Percentiles rank a stretch among this genome's conserved stretches.
Conservation (phyloP, 2,888 invertebrate species). For the Lasioglossum calceatum region DNA sequence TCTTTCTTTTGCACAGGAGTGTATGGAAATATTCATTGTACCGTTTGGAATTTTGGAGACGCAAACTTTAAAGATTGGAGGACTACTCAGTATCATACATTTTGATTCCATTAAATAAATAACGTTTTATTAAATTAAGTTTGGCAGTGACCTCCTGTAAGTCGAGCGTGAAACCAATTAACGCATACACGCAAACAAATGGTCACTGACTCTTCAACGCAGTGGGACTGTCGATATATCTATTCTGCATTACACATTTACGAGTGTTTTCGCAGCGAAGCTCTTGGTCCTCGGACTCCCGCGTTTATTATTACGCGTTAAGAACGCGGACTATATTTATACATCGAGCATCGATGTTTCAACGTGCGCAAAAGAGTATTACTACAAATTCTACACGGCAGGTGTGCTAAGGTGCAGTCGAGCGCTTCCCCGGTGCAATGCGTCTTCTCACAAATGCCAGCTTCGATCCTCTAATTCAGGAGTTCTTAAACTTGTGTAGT, state of each 20-base stretch:
- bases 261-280: slow-evolving; percentile 8
- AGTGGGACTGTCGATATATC: background rate
- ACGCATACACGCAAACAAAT: background rate
- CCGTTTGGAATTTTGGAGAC: no score
- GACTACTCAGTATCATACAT: no score
- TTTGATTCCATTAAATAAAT: no score
- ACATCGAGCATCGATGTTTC: slow-evolving; percentile 40
- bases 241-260: background rate
- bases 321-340: slow-evolving; percentile 40
- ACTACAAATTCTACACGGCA: slow-evolving; percentile 44
- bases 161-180: background rate
- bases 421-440: background rate
- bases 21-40: no score
- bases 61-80: no score
- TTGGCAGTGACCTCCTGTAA: no score
- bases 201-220: no score
- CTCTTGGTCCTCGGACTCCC: background rate
- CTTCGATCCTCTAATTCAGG: no score
- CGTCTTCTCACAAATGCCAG: background rate
- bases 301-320: slow-evolving; percentile 41
- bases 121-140: no score
- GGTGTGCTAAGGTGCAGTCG: slow-evolving; percentile 32
- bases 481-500: no score
- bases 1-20: no score
- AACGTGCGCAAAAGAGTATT: slow-evolving; percentile 29